A percentile compares a stretch with the other conserved stretches of the same genome.
Evolutionary conservation across 2,888 invertebrate genomes (phyloP).

Genomic region (Noctua janthina): DNA sequence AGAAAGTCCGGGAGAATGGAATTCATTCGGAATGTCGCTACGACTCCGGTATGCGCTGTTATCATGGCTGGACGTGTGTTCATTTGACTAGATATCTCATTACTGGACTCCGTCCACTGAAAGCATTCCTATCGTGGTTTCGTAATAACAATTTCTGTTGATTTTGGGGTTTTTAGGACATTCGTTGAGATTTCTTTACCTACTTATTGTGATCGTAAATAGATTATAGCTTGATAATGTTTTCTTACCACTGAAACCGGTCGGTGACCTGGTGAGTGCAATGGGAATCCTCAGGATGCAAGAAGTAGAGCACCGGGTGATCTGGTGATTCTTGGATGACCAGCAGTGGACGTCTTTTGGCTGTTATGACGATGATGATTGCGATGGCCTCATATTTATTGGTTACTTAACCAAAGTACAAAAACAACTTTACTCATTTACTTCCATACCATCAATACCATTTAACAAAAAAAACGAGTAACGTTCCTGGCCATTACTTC

Average conservation of each 20-base stretch:
- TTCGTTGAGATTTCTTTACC: not conserved
- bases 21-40: slow-evolving; percentile 47
- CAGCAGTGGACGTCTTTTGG: not conserved
- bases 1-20: slow-evolving; percentile 21
- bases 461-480: slow-evolving; percentile 23
- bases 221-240: not conserved
- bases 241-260: not conserved
- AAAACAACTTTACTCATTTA: not conserved
- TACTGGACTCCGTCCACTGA: slow-evolving; percentile 16
- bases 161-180: not conserved
- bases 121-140: slow-evolving; percentile 5
- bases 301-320: not conserved
- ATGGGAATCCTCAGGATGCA: not conserved
- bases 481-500: slow-evolving; percentile 10
- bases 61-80: slow-evolving; percentile 31
- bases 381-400: too few species aligned
- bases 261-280: not conserved
- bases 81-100: slow-evolving; percentile 43
- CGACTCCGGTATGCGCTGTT: slow-evolving; percentile 45
- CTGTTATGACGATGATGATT: not conserved
- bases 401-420: not conserved
- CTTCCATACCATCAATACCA: slow-evolving; percentile 3
- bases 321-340: not conserved
- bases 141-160: slow-evolving; percentile 9
- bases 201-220: not conserved